These are phyloP conservation scores for Chloropsis cyanopogon DNA, from an alignment of 2,113 vertebrate species.

Conservation along the genomic window DNA sequence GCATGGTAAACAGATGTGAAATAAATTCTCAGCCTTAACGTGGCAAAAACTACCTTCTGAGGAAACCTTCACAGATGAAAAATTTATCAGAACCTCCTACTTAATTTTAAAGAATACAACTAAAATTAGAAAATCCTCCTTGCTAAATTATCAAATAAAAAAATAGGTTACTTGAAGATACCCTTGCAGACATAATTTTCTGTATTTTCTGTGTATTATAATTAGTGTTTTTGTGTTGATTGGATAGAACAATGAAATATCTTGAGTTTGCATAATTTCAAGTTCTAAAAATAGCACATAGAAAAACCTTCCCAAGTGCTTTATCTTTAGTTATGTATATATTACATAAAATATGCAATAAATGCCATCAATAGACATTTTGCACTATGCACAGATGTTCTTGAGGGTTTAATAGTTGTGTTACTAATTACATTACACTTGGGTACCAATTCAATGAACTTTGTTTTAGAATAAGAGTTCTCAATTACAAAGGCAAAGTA, in stretches of 20 bases:
- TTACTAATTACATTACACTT: slow-evolving; percentile 55
- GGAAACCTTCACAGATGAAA: not conserved
- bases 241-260: not conserved
- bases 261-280: not conserved
- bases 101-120: not conserved
- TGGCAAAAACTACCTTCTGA: not conserved
- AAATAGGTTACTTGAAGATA: not conserved
- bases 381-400: slow-evolving; percentile 22
- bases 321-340: not conserved
- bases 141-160: not conserved
- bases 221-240: not conserved
- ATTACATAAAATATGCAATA: slow-evolving; percentile 1
- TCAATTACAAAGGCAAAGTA: slow-evolving; percentile 43
- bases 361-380: not conserved
- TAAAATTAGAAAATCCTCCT: not conserved
- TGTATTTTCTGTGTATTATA: not conserved
- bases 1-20: not conserved
- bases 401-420: slow-evolving; percentile 13
- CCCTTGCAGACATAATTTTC: not conserved
- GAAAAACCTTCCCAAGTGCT: not conserved
- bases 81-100: not conserved
- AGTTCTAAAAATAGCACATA: not conserved
- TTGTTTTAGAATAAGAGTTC: slow-evolving; percentile 49
- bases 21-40: not conserved
- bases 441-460: slow-evolving; percentile 37